Conservation (phyloP, 2,797 vertebrate genomes). For the Pachyuromys duprasi region DNA sequence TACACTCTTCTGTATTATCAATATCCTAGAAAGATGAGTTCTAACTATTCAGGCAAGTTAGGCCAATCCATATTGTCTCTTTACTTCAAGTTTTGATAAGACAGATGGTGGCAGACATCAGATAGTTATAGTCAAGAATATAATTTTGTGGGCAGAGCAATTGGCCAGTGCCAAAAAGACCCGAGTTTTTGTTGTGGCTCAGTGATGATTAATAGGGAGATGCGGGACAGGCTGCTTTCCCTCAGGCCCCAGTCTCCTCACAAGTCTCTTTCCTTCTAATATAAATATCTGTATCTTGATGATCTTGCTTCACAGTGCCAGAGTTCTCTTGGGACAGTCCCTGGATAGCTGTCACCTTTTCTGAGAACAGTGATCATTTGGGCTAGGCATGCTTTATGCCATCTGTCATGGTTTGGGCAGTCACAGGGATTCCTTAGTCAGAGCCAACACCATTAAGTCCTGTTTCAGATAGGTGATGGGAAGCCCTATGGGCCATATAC, state of each 20-base stretch:
- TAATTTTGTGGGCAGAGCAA: background rate
- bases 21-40: background rate
- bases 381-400: background rate
- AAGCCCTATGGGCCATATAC: background rate
- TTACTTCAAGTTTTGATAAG: conserved; percentile 15
- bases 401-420: background rate
- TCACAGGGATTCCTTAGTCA: background rate
- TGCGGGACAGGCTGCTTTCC: background rate
- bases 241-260: background rate
- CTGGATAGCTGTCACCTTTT: background rate
- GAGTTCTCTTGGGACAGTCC: background rate
- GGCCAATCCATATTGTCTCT: background rate
- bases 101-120: background rate
- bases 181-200: background rate
- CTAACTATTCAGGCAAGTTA: conserved; percentile 10
- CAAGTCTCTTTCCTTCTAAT: background rate
- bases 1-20: background rate
- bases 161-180: background rate
- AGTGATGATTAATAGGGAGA: background rate
- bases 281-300: background rate
- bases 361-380: background rate
- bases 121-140: background rate
- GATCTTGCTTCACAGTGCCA: background rate
- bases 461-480: background rate
- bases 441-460: background rate